A percentile compares a stretch with the other conserved stretches of the same genome.
phyloP scores from a whole-genome alignment of 1,140 invertebrate species.

The Drosophila bocki region DNA sequence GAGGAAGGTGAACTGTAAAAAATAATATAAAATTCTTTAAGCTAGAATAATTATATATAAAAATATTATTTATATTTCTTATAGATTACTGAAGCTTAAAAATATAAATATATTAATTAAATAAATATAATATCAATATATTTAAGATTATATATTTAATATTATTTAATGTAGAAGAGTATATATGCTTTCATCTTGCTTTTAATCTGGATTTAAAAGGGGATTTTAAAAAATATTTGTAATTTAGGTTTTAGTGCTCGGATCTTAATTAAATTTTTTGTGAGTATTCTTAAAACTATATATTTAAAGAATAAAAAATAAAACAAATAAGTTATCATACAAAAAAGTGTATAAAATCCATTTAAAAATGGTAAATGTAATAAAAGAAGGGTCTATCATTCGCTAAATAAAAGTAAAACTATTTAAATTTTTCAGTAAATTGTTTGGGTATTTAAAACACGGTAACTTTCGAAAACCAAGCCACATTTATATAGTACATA shows the following conservation, averaged over 20 bases:
- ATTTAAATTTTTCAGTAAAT: too few species aligned
- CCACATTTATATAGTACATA: too few species aligned
- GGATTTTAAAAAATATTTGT: too few species aligned
- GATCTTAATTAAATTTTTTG: background rate
- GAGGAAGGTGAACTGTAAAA: conserved; percentile 3
- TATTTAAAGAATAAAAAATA: background rate
- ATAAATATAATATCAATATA: too few species aligned
- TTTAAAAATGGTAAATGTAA: background rate
- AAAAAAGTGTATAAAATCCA: background rate
- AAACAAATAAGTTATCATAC: background rate
- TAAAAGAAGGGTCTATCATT: background rate
- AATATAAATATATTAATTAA: background rate
- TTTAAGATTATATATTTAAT: too few species aligned
- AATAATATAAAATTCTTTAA: background rate
- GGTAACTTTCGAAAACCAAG: too few species aligned
- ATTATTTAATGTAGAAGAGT: too few species aligned
- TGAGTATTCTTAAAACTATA: background rate
- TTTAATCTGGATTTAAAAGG: too few species aligned
- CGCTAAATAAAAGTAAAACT: too few species aligned
- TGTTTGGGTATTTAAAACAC: too few species aligned
- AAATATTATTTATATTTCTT: background rate
- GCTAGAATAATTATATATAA: too few species aligned
- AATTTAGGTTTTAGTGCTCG: background rate
- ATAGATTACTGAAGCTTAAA: fast-evolving
- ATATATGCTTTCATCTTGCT: too few species aligned